Conservation (phyloP, 2,113 vertebrate genomes). For the Rhinolophus ferrumequinum region DNA sequence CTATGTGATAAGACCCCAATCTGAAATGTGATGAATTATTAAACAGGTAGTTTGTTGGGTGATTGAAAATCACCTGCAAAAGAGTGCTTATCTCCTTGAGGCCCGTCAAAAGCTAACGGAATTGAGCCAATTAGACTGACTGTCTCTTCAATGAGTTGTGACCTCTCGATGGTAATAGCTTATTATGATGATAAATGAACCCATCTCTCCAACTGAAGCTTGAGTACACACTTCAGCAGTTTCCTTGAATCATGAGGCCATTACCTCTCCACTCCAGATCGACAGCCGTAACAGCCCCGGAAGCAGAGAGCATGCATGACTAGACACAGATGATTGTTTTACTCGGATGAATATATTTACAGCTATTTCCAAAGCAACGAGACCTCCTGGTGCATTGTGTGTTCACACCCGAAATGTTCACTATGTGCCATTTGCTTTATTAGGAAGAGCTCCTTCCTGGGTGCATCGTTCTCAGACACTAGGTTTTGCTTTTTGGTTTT, state of each 20-base stretch:
- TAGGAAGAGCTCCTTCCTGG: not conserved
- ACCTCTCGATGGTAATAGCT: slow-evolving; percentile 90
- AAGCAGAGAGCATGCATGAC: slow-evolving; percentile 83
- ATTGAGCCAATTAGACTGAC: slow-evolving; percentile 89
- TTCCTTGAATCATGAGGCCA: slow-evolving; percentile 85
- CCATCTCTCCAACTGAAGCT: slow-evolving; percentile 88
- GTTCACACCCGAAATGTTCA: slow-evolving; percentile 51
- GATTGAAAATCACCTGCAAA: slow-evolving; percentile 87
- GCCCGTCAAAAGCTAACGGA: slow-evolving; percentile 83
- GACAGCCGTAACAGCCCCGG: slow-evolving; percentile 80
- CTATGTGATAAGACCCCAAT: slow-evolving; percentile 64
- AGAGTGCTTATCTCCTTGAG: slow-evolving; percentile 82
- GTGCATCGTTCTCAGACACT: slow-evolving; percentile 46
- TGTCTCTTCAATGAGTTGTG: slow-evolving; percentile 90
- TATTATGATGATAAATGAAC: slow-evolving; percentile 94
- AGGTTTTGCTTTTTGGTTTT: slow-evolving; percentile 38
- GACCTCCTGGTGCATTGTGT: slow-evolving; percentile 44
- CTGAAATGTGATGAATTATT: slow-evolving; percentile 86
- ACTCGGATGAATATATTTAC: slow-evolving; percentile 85
- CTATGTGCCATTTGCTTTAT: slow-evolving; percentile 40
- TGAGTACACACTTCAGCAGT: slow-evolving; percentile 87
- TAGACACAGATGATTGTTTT: slow-evolving; percentile 86
- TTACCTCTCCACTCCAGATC: slow-evolving; percentile 87
- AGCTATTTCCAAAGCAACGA: slow-evolving; percentile 72
- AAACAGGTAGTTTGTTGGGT: slow-evolving; percentile 83